phyloP scores from a whole-genome alignment of 2,888 invertebrate species.

The Alentia gelatinosa region DNA sequence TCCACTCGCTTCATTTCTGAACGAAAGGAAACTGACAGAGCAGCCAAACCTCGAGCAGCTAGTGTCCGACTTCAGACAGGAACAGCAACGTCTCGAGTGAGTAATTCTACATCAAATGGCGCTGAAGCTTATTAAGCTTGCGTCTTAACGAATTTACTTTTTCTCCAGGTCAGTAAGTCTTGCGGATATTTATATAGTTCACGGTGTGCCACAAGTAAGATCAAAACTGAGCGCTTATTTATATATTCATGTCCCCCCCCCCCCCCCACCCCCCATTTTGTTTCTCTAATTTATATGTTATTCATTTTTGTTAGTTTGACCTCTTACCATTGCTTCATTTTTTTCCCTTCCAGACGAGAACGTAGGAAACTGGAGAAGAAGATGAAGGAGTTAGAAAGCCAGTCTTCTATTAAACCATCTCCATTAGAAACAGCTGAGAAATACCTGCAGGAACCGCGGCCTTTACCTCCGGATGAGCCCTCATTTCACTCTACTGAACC shows the following conservation, averaged over 20 bases:
- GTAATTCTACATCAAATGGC: too few species aligned
- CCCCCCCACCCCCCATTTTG: too few species aligned
- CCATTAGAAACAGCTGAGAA: neutral
- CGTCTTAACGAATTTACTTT: too few species aligned
- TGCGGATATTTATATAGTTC: too few species aligned
- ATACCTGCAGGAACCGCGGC: neutral
- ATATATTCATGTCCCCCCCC: too few species aligned
- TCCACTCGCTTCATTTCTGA: neutral
- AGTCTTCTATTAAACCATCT: neutral
- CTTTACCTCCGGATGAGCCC: neutral
- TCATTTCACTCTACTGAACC: neutral
- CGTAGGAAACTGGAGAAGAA: slow-evolving; percentile 12
- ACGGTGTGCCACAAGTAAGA: too few species aligned
- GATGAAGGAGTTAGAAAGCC: neutral
- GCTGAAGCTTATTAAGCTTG: too few species aligned
- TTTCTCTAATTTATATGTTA: too few species aligned
- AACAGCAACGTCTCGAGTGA: slow-evolving; percentile 13
- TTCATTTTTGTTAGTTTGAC: too few species aligned
- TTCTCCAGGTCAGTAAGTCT: too few species aligned
- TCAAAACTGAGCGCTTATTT: too few species aligned
- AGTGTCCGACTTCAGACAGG: slow-evolving; percentile 4
- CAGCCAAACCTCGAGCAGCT: slow-evolving; percentile 11
- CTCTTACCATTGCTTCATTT: neutral
- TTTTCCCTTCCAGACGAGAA: neutral
- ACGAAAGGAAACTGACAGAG: neutral